A percentile compares a stretch with the other conserved stretches of the same genome.
Evolutionary conservation across 2,113 vertebrate species (phyloP).

Genomic region (Pampusana beccarii): DNA sequence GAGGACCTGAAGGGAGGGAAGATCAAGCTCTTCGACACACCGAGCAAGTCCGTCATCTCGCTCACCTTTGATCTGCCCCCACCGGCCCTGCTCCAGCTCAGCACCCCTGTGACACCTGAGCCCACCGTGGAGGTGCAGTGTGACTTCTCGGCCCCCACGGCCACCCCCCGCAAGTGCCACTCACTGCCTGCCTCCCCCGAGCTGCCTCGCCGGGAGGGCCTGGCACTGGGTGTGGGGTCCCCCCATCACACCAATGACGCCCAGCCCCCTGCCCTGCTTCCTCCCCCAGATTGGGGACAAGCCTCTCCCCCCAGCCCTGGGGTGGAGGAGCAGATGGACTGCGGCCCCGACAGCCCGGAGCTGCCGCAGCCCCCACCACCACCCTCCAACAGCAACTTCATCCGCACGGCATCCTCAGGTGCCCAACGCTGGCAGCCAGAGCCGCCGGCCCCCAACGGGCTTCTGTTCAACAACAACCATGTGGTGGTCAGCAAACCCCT

Average conservation of each 20-base stretch:
- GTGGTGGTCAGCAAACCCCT: slow-evolving; percentile 76
- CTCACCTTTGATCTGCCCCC: slow-evolving; percentile 85
- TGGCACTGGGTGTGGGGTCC: not conserved
- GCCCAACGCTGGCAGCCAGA: slow-evolving; percentile 77
- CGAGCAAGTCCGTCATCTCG: slow-evolving; percentile 88
- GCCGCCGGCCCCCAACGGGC: slow-evolving; percentile 59
- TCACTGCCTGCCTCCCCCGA: slow-evolving; percentile 89
- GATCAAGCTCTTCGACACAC: slow-evolving; percentile 91
- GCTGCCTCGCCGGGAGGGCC: slow-evolving; percentile 67
- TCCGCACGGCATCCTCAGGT: slow-evolving; percentile 53
- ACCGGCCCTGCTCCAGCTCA: slow-evolving; percentile 60
- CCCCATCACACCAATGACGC: rapidly evolving
- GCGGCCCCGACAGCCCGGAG: slow-evolving; percentile 75
- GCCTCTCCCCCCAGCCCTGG: not conserved
- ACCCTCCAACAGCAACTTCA: slow-evolving; percentile 64
- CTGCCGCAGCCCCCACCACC: not conserved
- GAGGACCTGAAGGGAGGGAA: slow-evolving; percentile 91
- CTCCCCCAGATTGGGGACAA: rapidly evolving
- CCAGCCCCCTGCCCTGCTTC: rapidly evolving
- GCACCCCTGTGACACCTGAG: slow-evolving; percentile 67
- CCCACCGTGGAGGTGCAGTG: slow-evolving; percentile 48
- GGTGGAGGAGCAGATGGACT: slow-evolving; percentile 79
- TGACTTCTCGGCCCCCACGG: slow-evolving; percentile 35
- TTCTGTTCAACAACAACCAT: slow-evolving; percentile 83
- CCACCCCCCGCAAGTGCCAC: slow-evolving; percentile 78